A percentile compares a stretch with the other conserved stretches of the same genome.
phyloP scores from a whole-genome alignment of 2,113 vertebrate species.

The Oncorhynchus masou region DNA sequence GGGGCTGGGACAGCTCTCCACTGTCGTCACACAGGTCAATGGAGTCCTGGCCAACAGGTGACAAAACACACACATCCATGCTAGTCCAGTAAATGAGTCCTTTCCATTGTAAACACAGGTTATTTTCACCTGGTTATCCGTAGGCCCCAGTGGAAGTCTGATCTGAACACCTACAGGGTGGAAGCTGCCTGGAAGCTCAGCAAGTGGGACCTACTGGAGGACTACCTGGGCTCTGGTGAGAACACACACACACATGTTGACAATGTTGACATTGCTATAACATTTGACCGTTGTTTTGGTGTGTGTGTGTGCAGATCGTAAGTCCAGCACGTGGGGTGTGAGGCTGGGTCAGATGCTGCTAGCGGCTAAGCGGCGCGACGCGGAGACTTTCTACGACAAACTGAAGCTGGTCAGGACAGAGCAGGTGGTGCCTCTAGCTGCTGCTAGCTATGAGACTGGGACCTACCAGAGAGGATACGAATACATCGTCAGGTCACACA shows the following conservation, averaged over 20 bases:
- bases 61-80: conserved; percentile 6
- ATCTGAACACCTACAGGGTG: conserved; percentile 93
- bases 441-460: conserved; percentile 96
- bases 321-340: conserved; percentile 90
- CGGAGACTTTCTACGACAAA: conserved; percentile 80
- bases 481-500: conserved; percentile 88
- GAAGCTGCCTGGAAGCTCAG: conserved; percentile 98
- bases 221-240: conserved; percentile 89
- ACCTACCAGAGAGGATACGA: conserved; percentile 98
- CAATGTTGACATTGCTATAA: not conserved
- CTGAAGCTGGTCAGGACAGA: conserved; percentile 90
- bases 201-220: conserved; percentile 91
- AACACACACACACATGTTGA: not conserved
- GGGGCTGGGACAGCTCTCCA: conserved; percentile 93
- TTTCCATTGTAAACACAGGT: not conserved
- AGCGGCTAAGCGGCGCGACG: conserved; percentile 87
- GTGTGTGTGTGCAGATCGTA: conserved; percentile 73
- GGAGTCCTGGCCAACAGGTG: conserved; percentile 94
- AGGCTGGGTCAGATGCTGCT: conserved; percentile 89
- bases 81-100: not conserved
- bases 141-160: conserved; percentile 92
- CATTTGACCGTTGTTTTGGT: not conserved
- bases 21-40: conserved; percentile 95
- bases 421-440: conserved; percentile 96
- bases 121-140: not conserved